A percentile compares a stretch with the other conserved stretches of the same genome.
Conservation (phyloP, 1,140 invertebrate genomes). For the Saccostrea echinata region DNA sequence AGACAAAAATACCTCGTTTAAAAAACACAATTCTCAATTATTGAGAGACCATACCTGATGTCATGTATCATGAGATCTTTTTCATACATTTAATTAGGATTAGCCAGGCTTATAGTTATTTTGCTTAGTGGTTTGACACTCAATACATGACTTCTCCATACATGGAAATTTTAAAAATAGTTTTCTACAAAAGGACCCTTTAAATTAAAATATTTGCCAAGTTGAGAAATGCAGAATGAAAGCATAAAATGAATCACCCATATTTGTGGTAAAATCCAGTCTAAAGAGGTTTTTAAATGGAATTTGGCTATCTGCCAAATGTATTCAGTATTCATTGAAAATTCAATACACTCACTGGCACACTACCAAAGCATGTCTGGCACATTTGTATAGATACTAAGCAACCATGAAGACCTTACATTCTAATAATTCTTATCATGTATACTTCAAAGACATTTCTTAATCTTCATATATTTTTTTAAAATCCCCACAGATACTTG, state of each 20-base stretch:
- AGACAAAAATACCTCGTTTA: slow-evolving; percentile 57
- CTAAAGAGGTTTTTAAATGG: not conserved
- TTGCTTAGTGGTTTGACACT: not conserved
- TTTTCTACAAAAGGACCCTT: not conserved
- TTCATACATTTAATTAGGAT: too few species aligned
- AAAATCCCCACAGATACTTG: too few species aligned
- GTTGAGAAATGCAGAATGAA: not conserved
- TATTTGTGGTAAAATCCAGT: slow-evolving; percentile 22
- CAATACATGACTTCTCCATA: not conserved
- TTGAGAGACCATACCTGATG: too few species aligned
- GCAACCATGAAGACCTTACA: not conserved
- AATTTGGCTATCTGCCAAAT: slow-evolving; percentile 4
- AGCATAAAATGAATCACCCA: not conserved
- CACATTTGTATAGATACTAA: not conserved
- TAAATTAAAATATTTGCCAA: not conserved
- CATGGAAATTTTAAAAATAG: not conserved
- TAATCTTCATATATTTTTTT: too few species aligned
- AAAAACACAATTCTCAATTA: not conserved
- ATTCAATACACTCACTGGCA: slow-evolving; percentile 11
- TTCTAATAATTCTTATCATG: not conserved
- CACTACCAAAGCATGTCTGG: not conserved
- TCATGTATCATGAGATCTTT: too few species aligned
- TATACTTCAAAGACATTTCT: too few species aligned
- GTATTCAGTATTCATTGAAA: not conserved
- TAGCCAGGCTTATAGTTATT: not conserved